These are phyloP conservation scores for Cynopterus brachyotis DNA, from an alignment of 2,113 vertebrate genomes.

Conservation along the genomic window DNA sequence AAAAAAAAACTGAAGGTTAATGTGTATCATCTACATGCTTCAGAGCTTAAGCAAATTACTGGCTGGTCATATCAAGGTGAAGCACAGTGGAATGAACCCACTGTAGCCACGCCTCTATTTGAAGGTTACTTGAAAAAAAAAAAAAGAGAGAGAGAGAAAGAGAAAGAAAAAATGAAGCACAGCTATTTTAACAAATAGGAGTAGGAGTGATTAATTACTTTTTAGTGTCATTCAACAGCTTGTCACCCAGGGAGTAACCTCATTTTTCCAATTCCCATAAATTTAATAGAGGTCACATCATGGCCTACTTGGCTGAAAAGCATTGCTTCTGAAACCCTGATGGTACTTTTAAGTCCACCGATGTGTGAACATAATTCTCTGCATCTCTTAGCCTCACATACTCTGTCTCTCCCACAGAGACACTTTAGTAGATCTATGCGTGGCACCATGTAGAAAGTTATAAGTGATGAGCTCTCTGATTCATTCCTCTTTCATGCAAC, in stretches of 20 bases:
- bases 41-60: conserved; percentile 64
- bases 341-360: conserved; percentile 81
- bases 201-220: conserved; percentile 79
- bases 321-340: conserved; percentile 79
- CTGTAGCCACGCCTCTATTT: conserved; percentile 47
- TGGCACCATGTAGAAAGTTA: conserved; percentile 74
- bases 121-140: not conserved
- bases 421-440: conserved; percentile 77
- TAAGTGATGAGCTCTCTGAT: conserved; percentile 77
- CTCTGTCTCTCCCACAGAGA: conserved; percentile 74
- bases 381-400: conserved; percentile 75
- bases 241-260: conserved; percentile 77
- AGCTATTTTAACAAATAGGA: conserved; percentile 77
- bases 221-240: conserved; percentile 79
- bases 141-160: conserved; percentile 46
- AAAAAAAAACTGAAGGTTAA: conserved; percentile 66
- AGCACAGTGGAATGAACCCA: conserved; percentile 2
- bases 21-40: conserved; percentile 63
- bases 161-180: conserved; percentile 38
- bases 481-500: conserved; percentile 77
- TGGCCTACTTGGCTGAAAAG: conserved; percentile 81
- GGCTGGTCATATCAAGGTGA: conserved; percentile 70
- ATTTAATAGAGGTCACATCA: conserved; percentile 83
- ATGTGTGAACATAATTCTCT: conserved; percentile 82
- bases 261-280: conserved; percentile 79